Conservation (phyloP, 2,888 invertebrate species). For the Charanyca ferruginea region DNA sequence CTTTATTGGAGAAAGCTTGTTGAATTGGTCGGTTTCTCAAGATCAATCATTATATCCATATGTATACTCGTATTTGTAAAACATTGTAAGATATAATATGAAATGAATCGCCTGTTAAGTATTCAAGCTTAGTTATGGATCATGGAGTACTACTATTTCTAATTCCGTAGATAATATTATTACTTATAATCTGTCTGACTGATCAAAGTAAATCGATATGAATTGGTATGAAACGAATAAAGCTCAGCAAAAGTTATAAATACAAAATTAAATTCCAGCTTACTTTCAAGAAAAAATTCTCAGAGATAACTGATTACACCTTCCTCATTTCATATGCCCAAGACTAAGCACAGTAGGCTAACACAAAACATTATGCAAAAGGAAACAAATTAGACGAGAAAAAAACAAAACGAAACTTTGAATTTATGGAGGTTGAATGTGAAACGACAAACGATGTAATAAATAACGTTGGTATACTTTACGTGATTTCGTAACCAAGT, state of each 20-base stretch:
- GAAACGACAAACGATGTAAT: conserved; percentile 66
- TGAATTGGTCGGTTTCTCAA: too few species aligned
- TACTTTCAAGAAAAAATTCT: conserved; percentile 21
- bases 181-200: too few species aligned
- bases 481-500: conserved; percentile 64
- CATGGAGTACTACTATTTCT: too few species aligned
- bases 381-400: conserved; percentile 64
- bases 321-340: conserved; percentile 43
- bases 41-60: too few species aligned
- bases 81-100: too few species aligned
- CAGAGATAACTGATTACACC: conserved; percentile 22
- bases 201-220: not conserved
- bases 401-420: conserved; percentile 61
- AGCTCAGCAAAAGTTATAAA: not conserved
- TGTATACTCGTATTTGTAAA: too few species aligned
- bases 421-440: conserved; percentile 66
- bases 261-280: not conserved
- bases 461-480: conserved; percentile 64
- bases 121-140: too few species aligned
- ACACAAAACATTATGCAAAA: conserved; percentile 60
- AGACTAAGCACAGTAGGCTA: conserved; percentile 47
- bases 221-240: not conserved
- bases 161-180: too few species aligned
- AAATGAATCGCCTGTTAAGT: too few species aligned
- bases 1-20: accelerated